phyloP scores from a whole-genome alignment of 53 echinoderm and acorn worm genomes.

The Glandiceps talaboti region DNA sequence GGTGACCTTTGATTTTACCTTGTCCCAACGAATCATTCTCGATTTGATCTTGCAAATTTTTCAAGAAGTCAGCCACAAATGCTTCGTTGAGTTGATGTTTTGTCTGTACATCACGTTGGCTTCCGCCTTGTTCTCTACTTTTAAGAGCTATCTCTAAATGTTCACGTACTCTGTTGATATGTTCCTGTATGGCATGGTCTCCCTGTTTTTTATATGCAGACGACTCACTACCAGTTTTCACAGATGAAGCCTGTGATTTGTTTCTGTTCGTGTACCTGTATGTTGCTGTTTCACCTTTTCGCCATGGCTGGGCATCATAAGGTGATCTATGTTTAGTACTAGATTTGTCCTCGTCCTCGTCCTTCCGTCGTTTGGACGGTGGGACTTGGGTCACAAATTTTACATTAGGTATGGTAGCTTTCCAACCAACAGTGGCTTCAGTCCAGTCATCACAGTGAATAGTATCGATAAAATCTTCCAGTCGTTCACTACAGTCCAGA shows the following conservation, averaged over 20 bases:
- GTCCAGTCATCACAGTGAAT: neutral
- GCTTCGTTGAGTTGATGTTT: neutral
- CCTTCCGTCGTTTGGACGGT: neutral
- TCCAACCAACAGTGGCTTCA: neutral
- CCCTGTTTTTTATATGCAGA: neutral
- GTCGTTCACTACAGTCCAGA: neutral
- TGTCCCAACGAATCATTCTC: neutral
- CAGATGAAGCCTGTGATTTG: neutral
- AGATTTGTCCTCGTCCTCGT: neutral
- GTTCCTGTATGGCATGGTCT: neutral
- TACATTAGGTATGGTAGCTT: neutral
- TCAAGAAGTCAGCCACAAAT: neutral
- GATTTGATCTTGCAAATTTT: neutral
- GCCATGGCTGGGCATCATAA: neutral
- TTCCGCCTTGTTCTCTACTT: neutral
- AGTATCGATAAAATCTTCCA: neutral
- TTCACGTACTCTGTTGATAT: neutral
- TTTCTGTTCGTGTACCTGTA: neutral
- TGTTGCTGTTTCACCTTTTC: neutral
- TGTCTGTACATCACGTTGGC: neutral
- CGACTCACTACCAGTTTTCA: neutral
- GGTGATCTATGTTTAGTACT: neutral
- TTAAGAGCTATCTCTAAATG: neutral
- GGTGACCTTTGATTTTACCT: neutral
- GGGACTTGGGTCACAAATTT: neutral